Conservation (phyloP, 2,797 vertebrate species). For the Podarcis lilfordi region DNA sequence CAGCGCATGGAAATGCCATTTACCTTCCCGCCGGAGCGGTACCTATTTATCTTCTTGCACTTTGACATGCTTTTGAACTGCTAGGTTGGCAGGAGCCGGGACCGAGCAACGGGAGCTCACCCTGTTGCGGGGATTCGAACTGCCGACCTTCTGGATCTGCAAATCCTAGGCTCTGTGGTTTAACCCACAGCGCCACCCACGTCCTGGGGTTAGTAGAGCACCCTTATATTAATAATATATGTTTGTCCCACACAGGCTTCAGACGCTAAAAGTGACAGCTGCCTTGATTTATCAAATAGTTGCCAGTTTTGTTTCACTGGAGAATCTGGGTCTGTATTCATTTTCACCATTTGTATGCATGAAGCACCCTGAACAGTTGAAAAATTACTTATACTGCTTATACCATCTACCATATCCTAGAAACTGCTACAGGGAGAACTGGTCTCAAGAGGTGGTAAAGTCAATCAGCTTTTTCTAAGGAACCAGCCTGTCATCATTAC, state of each 20-base stretch:
- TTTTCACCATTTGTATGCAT: background rate
- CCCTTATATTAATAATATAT: background rate
- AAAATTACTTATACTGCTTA: background rate
- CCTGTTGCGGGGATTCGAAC: no score
- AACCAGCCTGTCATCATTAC: constrained; percentile 10
- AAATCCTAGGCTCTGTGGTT: no score
- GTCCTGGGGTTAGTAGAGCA: background rate
- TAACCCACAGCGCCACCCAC: no score
- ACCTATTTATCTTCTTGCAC: no score
- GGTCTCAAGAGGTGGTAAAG: background rate
- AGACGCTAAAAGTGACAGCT: background rate
- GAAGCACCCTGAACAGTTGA: no score
- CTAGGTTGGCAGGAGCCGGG: no score
- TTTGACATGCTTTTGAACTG: no score
- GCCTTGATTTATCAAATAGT: background rate
- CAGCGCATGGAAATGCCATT: no score
- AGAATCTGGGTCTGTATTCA: background rate
- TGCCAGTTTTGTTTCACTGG: background rate
- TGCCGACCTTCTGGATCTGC: no score
- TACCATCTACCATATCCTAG: background rate
- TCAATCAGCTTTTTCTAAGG: background rate
- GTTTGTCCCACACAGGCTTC: background rate
- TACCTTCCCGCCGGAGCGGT: no score
- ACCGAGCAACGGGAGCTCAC: no score
- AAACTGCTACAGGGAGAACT: background rate